These are phyloP conservation scores for Archips crataeganus DNA, from an alignment of 2,888 invertebrate species.

Conservation along the genomic window DNA sequence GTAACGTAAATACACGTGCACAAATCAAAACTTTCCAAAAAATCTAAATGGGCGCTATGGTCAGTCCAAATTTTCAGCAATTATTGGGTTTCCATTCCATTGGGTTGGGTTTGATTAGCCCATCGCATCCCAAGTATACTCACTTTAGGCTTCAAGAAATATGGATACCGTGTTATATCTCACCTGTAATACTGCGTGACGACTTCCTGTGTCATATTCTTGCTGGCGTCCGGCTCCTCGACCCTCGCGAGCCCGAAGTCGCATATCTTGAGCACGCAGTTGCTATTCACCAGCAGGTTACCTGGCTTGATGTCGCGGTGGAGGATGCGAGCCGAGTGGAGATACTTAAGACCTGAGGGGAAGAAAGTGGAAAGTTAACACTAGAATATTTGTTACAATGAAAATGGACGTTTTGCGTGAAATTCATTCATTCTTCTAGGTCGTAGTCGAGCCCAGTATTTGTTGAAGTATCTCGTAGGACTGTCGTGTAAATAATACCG, in stretches of 20 bases:
- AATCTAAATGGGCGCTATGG: too few species aligned
- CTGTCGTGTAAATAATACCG: too few species aligned
- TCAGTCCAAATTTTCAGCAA: too few species aligned
- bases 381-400: neutral
- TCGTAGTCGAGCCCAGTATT: too few species aligned
- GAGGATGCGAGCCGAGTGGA: conserved; percentile 98
- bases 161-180: conserved; percentile 24
- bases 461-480: too few species aligned
- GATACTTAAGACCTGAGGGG: conserved; percentile 95
- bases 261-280: conserved; percentile 99
- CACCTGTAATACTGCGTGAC: conserved; percentile 98
- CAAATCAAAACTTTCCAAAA: too few species aligned
- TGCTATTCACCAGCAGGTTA: conserved; percentile 99
- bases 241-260: conserved; percentile 99
- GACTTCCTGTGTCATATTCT: conserved; percentile 99
- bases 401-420: neutral
- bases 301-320: conserved; percentile 99
- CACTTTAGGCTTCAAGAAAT: neutral
- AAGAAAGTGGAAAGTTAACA: conserved; percentile 6
- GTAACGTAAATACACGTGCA: too few species aligned
- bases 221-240: conserved; percentile 96
- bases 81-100: too few species aligned
- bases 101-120: too few species aligned
- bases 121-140: too few species aligned
- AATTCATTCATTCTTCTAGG: neutral